A percentile compares a stretch with the other conserved stretches of the same genome.
Conservation (phyloP, 1,140 invertebrate species). For the Pseudoatta argentina region DNA sequence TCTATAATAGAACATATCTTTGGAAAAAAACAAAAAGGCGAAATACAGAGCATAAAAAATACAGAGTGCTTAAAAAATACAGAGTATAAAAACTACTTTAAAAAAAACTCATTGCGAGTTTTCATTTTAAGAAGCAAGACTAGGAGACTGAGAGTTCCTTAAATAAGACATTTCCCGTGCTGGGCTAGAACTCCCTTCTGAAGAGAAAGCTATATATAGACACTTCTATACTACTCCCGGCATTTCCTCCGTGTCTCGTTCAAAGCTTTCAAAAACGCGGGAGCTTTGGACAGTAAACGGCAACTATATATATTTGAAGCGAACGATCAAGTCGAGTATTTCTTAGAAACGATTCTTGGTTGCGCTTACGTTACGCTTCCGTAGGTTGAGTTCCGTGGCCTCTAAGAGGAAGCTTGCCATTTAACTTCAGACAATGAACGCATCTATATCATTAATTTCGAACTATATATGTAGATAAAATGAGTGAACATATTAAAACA, state of each 20-base stretch:
- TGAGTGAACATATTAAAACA: not conserved
- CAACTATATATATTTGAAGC: constrained; percentile 32
- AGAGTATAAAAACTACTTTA: not conserved
- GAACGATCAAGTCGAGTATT: constrained; percentile 41
- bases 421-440: constrained; percentile 21
- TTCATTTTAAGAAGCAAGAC: not conserved
- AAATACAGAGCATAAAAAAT: not conserved
- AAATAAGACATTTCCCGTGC: not conserved
- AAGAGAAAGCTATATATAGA: constrained; percentile 53
- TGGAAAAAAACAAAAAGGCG: not conserved
- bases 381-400: not conserved
- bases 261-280: constrained; percentile 40
- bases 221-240: constrained; percentile 18
- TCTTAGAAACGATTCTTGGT: constrained; percentile 40
- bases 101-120: not conserved
- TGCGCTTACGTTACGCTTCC: not conserved
- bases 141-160: constrained; percentile 8
- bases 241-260: constrained; percentile 26
- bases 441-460: constrained; percentile 11
- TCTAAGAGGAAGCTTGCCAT: constrained; percentile 21
- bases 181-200: constrained; percentile 26
- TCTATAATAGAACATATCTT: no score
- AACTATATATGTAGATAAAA: not conserved
- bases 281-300: constrained; percentile 20
- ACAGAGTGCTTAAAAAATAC: not conserved